These are phyloP conservation scores for Colinus virginianus DNA, from an alignment of 2,113 vertebrate genomes.

Conservation along the genomic window DNA sequence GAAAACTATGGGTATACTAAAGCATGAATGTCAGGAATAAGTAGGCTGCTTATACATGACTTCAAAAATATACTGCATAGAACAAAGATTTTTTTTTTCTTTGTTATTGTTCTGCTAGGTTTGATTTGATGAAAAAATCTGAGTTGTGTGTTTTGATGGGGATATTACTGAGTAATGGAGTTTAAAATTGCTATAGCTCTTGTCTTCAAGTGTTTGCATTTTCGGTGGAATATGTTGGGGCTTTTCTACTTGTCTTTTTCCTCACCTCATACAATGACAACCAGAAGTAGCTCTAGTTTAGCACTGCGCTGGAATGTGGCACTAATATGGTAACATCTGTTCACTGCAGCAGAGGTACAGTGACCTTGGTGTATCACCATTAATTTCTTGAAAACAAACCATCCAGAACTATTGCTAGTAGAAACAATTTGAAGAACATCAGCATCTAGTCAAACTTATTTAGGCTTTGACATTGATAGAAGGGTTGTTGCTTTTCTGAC, in stretches of 20 bases:
- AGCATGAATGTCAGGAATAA: conserved; percentile 39
- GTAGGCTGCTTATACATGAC: conserved; percentile 34
- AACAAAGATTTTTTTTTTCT: background rate
- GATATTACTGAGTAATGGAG: background rate
- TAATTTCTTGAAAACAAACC: conserved; percentile 71
- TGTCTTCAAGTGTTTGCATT: background rate
- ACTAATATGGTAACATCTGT: conserved; percentile 68
- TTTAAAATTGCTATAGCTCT: conserved; percentile 10
- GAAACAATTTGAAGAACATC: conserved; percentile 64
- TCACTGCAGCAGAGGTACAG: conserved; percentile 29
- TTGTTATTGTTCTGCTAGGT: conserved; percentile 17
- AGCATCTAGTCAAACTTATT: conserved; percentile 65
- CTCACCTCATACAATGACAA: background rate
- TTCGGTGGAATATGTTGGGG: background rate
- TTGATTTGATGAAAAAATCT: background rate
- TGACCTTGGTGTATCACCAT: conserved; percentile 73
- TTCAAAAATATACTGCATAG: conserved; percentile 22
- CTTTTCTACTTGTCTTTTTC: background rate
- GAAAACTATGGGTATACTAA: background rate
- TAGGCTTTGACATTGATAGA: conserved; percentile 62
- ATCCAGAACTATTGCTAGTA: conserved; percentile 65
- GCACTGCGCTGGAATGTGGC: conserved; percentile 8
- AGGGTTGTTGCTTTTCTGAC: conserved; percentile 6
- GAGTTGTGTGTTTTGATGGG: background rate
- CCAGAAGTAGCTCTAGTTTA: background rate